Evolutionary conservation across 2,113 vertebrate genomes (phyloP).

Genomic region (Halichoerus grypus): DNA sequence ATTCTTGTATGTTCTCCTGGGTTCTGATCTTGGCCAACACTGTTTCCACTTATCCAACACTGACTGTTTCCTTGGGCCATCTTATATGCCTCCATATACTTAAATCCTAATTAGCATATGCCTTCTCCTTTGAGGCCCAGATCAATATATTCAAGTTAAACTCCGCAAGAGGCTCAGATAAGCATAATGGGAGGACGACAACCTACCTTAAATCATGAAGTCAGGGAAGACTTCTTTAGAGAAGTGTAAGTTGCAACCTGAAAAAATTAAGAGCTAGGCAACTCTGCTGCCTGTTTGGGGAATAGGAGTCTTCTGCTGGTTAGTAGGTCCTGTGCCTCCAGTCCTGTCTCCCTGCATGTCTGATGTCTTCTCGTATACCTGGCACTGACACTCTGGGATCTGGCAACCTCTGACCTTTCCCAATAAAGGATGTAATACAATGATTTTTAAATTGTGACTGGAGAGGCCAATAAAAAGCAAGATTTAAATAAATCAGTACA

Average conservation of each 20-base stretch:
- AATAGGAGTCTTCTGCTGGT: no score
- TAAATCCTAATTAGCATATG: neutral
- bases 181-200: neutral
- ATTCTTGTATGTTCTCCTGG: neutral
- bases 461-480: neutral
- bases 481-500: neutral
- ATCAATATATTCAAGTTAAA: neutral
- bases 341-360: no score
- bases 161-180: neutral
- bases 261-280: neutral
- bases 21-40: neutral
- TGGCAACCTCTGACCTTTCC: no score
- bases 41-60: neutral
- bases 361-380: no score
- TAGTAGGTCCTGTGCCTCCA: no score
- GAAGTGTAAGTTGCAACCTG: neutral
- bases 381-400: no score
- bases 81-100: neutral
- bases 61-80: neutral
- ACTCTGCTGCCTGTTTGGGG: no score
- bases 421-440: no score
- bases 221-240: neutral
- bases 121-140: slow-evolving; percentile 24
- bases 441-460: neutral
- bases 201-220: neutral